Evolutionary conservation across 2,113 vertebrate genomes (phyloP).

Genomic region (Chlorodrepanis virens): DNA sequence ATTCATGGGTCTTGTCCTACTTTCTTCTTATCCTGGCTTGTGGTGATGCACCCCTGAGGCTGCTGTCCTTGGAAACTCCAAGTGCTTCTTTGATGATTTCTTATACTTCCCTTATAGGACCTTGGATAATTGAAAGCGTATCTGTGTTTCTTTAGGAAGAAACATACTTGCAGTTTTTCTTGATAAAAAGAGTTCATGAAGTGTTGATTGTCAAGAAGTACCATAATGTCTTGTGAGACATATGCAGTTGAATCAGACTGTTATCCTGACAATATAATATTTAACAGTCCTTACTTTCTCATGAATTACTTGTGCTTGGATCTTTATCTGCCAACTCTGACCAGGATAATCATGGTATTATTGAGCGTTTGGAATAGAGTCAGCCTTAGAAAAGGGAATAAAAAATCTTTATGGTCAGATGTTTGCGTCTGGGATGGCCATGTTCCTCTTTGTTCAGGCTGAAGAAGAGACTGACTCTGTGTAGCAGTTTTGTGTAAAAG

Average conservation of each 20-base stretch:
- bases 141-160: not conserved
- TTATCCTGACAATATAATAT: not conserved
- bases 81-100: not conserved
- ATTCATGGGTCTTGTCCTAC: rapidly evolving
- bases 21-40: not conserved
- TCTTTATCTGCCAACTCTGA: not conserved
- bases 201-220: not conserved
- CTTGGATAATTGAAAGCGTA: not conserved
- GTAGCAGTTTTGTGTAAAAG: not conserved
- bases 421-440: not conserved
- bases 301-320: not conserved
- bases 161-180: not conserved
- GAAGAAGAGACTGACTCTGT: not conserved
- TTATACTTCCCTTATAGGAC: not conserved
- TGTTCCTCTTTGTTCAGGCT: not conserved
- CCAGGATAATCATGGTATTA: not conserved
- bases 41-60: not conserved
- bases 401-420: not conserved
- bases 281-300: not conserved
- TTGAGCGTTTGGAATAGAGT: not conserved
- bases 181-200: not conserved
- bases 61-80: not conserved
- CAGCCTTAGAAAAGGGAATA: not conserved
- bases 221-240: not conserved
- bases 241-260: not conserved